A percentile compares a stretch with the other conserved stretches of the same genome.
Conservation (phyloP, 2,888 invertebrate genomes). For the Protonemura montana region DNA sequence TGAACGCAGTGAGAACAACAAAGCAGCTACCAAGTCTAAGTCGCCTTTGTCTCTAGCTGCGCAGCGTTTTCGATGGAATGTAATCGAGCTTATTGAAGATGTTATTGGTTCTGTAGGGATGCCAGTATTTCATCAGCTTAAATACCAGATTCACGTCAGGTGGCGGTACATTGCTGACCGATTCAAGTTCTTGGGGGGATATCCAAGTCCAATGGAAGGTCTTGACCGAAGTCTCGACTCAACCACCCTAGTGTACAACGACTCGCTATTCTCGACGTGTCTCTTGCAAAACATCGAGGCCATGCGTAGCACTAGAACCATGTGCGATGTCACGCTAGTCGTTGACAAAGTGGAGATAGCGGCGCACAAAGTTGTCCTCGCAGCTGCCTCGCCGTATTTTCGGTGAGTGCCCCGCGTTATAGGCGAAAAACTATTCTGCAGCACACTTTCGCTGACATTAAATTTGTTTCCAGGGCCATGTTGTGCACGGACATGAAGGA, state of each 20-base stretch:
- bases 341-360: constrained; percentile 52
- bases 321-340: constrained; percentile 54
- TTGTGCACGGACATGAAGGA: constrained; percentile 54
- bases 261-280: constrained; percentile 47
- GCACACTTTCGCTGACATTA: neutral
- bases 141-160: too few relatives aligned
- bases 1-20: too few relatives aligned
- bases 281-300: constrained; percentile 50
- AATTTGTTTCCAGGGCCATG: constrained; percentile 53
- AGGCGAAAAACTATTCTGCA: neutral
- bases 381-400: constrained; percentile 61
- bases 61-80: too few relatives aligned
- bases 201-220: constrained; percentile 3
- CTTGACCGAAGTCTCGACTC: neutral
- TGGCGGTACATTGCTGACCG: too few relatives aligned
- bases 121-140: too few relatives aligned
- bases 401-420: constrained; percentile 49
- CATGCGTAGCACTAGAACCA: constrained; percentile 51
- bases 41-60: too few relatives aligned
- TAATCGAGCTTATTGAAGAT: too few relatives aligned
- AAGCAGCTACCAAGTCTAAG: too few relatives aligned
- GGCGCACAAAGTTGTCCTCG: constrained; percentile 59
- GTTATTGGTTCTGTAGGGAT: too few relatives aligned
- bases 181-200: too few relatives aligned
- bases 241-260: constrained; percentile 22